Base-by-base conservation (phyloP, 2,113 vertebrate genomes). In the human (Homo sapiens) region DNA sequence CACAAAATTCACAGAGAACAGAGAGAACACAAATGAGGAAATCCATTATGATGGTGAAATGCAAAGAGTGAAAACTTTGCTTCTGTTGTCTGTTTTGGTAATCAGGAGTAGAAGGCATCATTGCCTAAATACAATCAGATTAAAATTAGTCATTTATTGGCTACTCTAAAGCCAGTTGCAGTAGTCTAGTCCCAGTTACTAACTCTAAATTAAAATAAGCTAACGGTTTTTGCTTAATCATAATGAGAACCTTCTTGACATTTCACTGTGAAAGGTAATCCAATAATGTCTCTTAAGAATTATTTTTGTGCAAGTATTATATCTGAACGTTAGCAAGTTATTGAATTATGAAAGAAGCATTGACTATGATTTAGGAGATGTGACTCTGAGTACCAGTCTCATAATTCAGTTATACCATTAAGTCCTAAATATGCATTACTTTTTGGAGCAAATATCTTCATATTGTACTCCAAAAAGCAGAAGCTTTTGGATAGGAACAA, bases 161-260 rank as follows among this genome's bases (percentile, higher is more conserved):
- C 8, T 10, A 86, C 22, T 80, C 5, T 79, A 89, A 93, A 92
- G 5, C 10, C 59, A 82, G 9, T 9, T 75, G 18, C 45, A 68
- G 18, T 50, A 50, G 59, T 78, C 3, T 5, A 66, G 22, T 83
- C 7, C 73, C 6, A 87, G 30, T 45, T 72, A 73, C 38, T 35
- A 86, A 64, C 7, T 78, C 76, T 43, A 85, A 84, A 92, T 94
- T 38, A n/a, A 95, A 96, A 95, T 75, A 55, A n/a, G 4, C 8
- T 73, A 76, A 91, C 9, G 0, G 25, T 88, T 89, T 82, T 91
- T 76, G 13, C 25, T 91, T 78, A 73, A 86, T 91, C 6, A 55
- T 87, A 95, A 59, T 90, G 30, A 61, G 75, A 57, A 45, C 16
- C 32, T 25, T 4, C 7, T 2, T 85, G 32, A 8, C 48, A 75